Conservation (phyloP, 1,140 invertebrate genomes). For the Lamellibrachia luymesi region DNA sequence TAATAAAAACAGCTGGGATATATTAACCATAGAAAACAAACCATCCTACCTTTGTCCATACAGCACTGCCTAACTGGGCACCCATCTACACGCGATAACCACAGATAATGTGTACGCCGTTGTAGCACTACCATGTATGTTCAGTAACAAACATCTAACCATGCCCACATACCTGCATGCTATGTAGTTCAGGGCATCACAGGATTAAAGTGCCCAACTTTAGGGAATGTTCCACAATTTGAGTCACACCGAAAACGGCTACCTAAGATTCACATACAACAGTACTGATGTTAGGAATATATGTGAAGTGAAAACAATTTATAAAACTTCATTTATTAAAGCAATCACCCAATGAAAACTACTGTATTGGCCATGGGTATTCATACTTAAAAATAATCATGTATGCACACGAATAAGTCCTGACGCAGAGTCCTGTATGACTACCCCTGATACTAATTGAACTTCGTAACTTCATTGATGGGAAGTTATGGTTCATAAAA, state of each 20-base stretch:
- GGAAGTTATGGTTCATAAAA: no score
- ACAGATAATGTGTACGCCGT: not conserved
- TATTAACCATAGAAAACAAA: slow-evolving; percentile 1
- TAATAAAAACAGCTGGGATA: not conserved
- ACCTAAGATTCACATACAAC: slow-evolving; percentile 5
- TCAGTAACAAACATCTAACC: not conserved
- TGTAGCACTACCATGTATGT: not conserved
- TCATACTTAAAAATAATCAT: no score
- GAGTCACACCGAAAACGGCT: not conserved
- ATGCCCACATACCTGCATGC: slow-evolving; percentile 3
- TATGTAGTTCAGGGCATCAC: slow-evolving; percentile 4
- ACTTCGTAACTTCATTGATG: no score
- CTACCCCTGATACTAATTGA: no score
- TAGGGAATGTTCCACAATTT: slow-evolving; percentile 5
- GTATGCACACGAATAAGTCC: no score
- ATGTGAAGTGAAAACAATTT: not conserved
- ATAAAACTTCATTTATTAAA: not conserved
- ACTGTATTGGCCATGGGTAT: no score
- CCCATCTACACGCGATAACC: not conserved
- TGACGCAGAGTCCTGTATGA: no score
- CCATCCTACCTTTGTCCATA: not conserved
- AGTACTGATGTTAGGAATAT: not conserved
- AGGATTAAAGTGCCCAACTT: not conserved
- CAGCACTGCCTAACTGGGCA: not conserved
- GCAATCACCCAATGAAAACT: not conserved